Conservation (phyloP, 37 sponge, comb jelly and placozoan species). For the Halichondria panicea region DNA sequence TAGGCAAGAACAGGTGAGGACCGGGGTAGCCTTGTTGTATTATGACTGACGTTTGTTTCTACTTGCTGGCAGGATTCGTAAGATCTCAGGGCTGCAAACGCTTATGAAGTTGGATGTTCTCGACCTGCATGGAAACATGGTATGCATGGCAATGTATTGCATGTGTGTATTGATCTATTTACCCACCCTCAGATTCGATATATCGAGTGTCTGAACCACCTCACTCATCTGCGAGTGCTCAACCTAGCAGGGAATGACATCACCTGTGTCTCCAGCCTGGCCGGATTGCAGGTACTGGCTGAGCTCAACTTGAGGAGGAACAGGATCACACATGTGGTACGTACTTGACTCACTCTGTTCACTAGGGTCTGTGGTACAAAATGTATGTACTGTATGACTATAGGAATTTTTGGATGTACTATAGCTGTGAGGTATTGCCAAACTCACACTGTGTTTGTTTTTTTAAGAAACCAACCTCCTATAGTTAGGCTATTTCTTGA, state of each 20-base stretch:
- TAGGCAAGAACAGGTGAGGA: slow-evolving; percentile 92
- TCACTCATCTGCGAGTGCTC: slow-evolving; percentile 83
- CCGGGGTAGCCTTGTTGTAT: neutral
- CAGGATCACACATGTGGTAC: slow-evolving; percentile 64
- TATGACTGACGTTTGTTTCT: neutral
- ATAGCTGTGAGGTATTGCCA: no score
- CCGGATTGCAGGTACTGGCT: slow-evolving; percentile 69
- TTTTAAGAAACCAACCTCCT: slow-evolving; percentile 1
- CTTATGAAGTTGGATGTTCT: slow-evolving; percentile 91
- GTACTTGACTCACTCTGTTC: no score
- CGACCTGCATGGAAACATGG: slow-evolving; percentile 97
- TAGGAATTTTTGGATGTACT: no score
- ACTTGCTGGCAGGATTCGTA: slow-evolving; percentile 72
- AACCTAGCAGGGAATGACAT: slow-evolving; percentile 96
- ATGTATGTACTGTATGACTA: no score
- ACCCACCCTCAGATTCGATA: slow-evolving; percentile 62
- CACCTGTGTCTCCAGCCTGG: slow-evolving; percentile 53
- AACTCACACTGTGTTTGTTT: no score
- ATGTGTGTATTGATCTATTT: neutral
- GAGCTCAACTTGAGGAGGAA: slow-evolving; percentile 95
- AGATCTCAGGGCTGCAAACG: slow-evolving; percentile 77
- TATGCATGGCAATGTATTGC: slow-evolving; percentile 3
- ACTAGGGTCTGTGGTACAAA: no score
- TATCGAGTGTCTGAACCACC: slow-evolving; percentile 75
- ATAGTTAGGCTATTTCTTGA: no score